Evolutionary conservation across 2,888 invertebrate genomes (phyloP).

Genomic region (Xanthorhoe designata): DNA sequence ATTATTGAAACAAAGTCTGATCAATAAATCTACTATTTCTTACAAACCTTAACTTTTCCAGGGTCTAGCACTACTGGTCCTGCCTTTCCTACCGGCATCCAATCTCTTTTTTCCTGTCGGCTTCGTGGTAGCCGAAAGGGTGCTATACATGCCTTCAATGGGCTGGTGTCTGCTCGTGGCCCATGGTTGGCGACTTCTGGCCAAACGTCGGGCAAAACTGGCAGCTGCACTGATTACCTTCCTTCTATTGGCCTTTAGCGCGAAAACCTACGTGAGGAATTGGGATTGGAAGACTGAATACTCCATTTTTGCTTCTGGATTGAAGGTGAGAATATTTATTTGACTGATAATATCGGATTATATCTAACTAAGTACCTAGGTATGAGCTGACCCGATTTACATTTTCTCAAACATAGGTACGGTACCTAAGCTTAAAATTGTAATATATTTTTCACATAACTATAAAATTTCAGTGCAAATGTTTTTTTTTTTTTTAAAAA

Average conservation of each 20-base stretch:
- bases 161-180: slow-evolving; percentile 97
- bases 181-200: slow-evolving; percentile 91
- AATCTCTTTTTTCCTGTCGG: slow-evolving; percentile 99
- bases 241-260: slow-evolving; percentile 91
- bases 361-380: no score
- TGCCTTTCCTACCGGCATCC: slow-evolving; percentile 98
- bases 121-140: slow-evolving; percentile 97
- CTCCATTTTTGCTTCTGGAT: slow-evolving; percentile 96
- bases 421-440: no score
- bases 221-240: slow-evolving; percentile 88
- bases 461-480: no score
- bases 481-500: no score
- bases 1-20: no score
- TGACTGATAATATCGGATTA: not conserved
- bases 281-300: slow-evolving; percentile 98
- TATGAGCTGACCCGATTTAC: not conserved
- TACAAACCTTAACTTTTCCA: slow-evolving; percentile 75
- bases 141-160: slow-evolving; percentile 98
- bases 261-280: slow-evolving; percentile 95
- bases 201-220: slow-evolving; percentile 87
- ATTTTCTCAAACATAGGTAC: not conserved
- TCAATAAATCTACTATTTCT: no score
- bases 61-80: slow-evolving; percentile 93
- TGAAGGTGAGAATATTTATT: slow-evolving; percentile 76
- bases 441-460: no score